Conservation (phyloP, 92 coral and sea anemone species). For the Siderastrea radians region DNA sequence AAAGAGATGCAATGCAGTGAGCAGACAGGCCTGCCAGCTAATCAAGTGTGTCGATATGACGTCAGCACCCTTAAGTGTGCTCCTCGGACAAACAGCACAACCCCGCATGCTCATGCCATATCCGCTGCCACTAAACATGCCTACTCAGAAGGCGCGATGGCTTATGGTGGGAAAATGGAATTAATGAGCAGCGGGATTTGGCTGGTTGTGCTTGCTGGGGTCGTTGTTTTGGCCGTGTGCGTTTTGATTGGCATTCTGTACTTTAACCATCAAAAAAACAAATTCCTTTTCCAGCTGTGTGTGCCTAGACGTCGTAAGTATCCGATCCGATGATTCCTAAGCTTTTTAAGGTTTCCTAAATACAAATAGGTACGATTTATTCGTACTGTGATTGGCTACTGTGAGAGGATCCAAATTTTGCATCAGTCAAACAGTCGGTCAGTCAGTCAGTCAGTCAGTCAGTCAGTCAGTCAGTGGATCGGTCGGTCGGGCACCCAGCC, state of each 20-base stretch:
- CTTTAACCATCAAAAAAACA: neutral
- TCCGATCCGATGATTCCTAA: neutral
- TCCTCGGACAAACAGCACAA: neutral
- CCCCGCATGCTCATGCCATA: neutral
- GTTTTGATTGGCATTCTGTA: neutral
- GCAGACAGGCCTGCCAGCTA: constrained; percentile 26
- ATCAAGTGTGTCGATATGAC: constrained; percentile 42
- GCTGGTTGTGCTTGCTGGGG: neutral
- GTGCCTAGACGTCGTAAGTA: constrained; percentile 1
- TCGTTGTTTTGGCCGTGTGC: constrained; percentile 6
- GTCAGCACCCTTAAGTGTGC: constrained; percentile 34
- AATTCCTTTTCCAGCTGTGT: neutral
- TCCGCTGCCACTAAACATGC: neutral
- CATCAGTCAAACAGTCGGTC: no score
- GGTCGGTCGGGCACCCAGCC: no score
- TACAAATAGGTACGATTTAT: neutral
- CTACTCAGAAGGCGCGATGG: neutral
- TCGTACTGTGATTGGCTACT: neutral
- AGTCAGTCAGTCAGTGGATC: no score
- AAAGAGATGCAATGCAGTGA: constrained; percentile 36
- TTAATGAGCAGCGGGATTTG: neutral
- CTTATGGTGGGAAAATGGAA: neutral
- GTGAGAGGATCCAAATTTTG: no score
- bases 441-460: no score
- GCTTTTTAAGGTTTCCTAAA: neutral